These are phyloP conservation scores for Pithys albifrons DNA, from an alignment of 2,113 vertebrate species.

Conservation along the genomic window DNA sequence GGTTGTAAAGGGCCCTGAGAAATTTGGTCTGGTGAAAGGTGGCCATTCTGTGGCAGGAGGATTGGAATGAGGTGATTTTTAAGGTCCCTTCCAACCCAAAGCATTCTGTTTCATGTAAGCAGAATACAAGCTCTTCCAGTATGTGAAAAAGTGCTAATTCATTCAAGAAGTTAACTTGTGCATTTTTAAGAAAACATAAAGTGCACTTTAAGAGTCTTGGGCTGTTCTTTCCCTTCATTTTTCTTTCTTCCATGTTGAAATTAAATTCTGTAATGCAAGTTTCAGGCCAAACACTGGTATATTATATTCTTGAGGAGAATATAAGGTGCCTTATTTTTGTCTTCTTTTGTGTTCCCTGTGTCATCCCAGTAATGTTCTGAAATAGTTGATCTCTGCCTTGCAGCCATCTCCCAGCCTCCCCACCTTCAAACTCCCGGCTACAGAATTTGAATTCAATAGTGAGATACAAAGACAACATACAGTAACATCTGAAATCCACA, in stretches of 20 bases:
- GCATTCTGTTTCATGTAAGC: neutral
- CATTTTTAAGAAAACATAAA: neutral
- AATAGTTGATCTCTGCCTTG: neutral
- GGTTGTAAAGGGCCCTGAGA: neutral
- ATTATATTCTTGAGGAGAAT: neutral
- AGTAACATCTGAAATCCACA: neutral
- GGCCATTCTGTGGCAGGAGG: too few relatives aligned
- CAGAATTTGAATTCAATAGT: fast-evolving
- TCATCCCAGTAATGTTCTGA: neutral
- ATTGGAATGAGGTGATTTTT: neutral
- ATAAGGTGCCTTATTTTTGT: neutral
- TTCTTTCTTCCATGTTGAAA: neutral
- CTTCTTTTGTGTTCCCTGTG: neutral
- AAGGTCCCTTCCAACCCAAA: neutral
- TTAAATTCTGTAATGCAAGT: neutral
- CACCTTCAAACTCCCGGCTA: neutral
- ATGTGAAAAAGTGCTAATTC: neutral
- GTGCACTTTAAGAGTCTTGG: neutral
- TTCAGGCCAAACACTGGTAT: neutral
- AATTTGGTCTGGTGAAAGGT: neutral
- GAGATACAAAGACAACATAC: neutral
- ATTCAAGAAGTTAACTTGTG: neutral
- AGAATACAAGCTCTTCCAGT: neutral
- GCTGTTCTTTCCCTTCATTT: neutral
- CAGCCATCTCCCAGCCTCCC: neutral